Conservation (phyloP, 1,140 invertebrate species). For the Eupristina koningsbergeri region DNA sequence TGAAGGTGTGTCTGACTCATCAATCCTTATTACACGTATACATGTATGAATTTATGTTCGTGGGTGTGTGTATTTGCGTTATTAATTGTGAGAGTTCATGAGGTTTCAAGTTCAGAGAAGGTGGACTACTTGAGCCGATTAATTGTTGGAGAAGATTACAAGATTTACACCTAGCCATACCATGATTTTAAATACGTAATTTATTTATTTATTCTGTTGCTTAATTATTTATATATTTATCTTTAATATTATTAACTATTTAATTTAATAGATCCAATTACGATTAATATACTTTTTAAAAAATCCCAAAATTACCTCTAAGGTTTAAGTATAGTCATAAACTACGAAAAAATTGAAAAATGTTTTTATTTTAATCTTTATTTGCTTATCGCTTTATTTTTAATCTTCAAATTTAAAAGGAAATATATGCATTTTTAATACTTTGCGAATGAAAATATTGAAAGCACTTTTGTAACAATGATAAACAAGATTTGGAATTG, state of each 20-base stretch:
- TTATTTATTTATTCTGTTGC: slow-evolving; percentile 4
- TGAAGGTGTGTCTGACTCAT: too few relatives aligned
- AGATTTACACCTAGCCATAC: slow-evolving; percentile 39
- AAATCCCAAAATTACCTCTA: slow-evolving; percentile 13
- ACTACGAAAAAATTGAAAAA: background rate
- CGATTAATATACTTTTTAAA: slow-evolving; percentile 22
- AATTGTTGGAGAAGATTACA: slow-evolving; percentile 35
- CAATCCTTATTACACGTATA: background rate
- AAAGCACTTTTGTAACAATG: too few relatives aligned
- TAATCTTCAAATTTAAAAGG: too few relatives aligned
- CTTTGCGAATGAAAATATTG: too few relatives aligned
- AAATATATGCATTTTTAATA: too few relatives aligned
- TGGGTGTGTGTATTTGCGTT: too few relatives aligned
- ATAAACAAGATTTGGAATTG: too few relatives aligned
- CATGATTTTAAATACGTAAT: slow-evolving; percentile 8
- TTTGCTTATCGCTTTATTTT: background rate
- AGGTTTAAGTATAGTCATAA: background rate
- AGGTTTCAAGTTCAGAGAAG: slow-evolving; percentile 30
- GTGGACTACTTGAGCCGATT: slow-evolving; percentile 1
- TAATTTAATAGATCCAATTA: background rate
- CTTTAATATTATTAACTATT: background rate
- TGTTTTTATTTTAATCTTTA: background rate
- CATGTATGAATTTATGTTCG: background rate
- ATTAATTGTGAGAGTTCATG: slow-evolving; percentile 12
- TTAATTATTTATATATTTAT: background rate